Conservation (phyloP, 2,888 invertebrate genomes). For the Bellardia pandia region DNA sequence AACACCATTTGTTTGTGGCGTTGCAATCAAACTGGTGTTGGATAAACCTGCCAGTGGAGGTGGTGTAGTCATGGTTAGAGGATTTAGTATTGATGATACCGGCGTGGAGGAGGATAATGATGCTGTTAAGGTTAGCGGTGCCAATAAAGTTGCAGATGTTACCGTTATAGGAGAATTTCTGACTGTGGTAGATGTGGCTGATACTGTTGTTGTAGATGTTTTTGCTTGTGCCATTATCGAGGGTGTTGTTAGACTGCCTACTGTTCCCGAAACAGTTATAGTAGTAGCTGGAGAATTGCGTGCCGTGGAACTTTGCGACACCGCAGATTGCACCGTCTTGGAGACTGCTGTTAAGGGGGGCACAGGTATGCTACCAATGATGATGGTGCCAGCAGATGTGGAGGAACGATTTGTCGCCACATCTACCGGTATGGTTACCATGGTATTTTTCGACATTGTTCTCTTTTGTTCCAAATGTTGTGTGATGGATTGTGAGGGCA, state of each 20-base stretch:
- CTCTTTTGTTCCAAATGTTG: constrained; percentile 66
- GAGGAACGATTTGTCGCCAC: constrained; percentile 60
- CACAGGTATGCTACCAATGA: constrained; percentile 76
- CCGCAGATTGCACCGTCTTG: constrained; percentile 74
- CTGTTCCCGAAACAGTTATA: constrained; percentile 42
- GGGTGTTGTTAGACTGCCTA: constrained; percentile 48
- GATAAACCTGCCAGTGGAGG: constrained; percentile 81
- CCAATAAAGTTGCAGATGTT: constrained; percentile 18
- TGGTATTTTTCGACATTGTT: constrained; percentile 79
- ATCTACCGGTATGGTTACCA: constrained; percentile 82
- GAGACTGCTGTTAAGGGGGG: constrained; percentile 81
- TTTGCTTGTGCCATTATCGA: constrained; percentile 48
- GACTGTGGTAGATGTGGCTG: constrained; percentile 23
- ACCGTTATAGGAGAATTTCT: constrained; percentile 53
- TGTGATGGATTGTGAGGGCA: constrained; percentile 20
- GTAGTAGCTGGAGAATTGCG: constrained; percentile 46
- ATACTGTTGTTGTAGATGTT: constrained; percentile 22
- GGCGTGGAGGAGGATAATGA: constrained; percentile 30
- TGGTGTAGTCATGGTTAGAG: constrained; percentile 74
- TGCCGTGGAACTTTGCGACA: constrained; percentile 38
- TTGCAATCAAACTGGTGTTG: constrained; percentile 6
- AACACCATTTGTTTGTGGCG: constrained; percentile 47
- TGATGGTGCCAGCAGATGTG: constrained; percentile 53
- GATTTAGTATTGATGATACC: constrained; percentile 44
- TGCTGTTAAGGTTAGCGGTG: constrained; percentile 38